Conservation (phyloP, 1,140 invertebrate species). For the Chlorops oryzae region DNA sequence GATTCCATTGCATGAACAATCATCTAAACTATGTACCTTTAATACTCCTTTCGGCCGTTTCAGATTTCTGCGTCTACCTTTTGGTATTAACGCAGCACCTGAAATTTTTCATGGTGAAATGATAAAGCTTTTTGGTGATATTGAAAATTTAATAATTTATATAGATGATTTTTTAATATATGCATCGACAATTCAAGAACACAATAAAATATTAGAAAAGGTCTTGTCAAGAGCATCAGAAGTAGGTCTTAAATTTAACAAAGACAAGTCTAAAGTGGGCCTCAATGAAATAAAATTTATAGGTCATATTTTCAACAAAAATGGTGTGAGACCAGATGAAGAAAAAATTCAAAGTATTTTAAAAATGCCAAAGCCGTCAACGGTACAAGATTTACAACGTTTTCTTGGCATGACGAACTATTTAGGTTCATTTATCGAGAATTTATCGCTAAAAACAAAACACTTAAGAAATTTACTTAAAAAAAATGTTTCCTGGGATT, state of each 20-base stretch:
- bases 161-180: no score
- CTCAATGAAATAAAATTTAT: background rate
- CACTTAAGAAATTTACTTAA: background rate
- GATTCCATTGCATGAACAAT: no score
- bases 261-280: background rate
- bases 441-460: slow-evolving; percentile 1
- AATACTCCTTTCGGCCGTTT: slow-evolving; percentile 4
- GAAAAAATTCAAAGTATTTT: background rate
- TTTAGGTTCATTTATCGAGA: background rate
- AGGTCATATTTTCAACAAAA: background rate
- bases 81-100: background rate
- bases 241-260: no score
- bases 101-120: slow-evolving; percentile 1
- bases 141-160: no score
- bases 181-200: no score
- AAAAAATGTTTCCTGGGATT: background rate
- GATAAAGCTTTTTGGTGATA: background rate
- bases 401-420: slow-evolving; percentile 8
- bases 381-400: background rate
- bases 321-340: background rate
- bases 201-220: no score
- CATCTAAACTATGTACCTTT: no score
- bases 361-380: background rate
- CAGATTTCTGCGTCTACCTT: slow-evolving; percentile 1
- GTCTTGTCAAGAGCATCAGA: no score